These are phyloP conservation scores for Microcebus murinus DNA, from an alignment of 2,113 vertebrate genomes.

Conservation along the genomic window DNA sequence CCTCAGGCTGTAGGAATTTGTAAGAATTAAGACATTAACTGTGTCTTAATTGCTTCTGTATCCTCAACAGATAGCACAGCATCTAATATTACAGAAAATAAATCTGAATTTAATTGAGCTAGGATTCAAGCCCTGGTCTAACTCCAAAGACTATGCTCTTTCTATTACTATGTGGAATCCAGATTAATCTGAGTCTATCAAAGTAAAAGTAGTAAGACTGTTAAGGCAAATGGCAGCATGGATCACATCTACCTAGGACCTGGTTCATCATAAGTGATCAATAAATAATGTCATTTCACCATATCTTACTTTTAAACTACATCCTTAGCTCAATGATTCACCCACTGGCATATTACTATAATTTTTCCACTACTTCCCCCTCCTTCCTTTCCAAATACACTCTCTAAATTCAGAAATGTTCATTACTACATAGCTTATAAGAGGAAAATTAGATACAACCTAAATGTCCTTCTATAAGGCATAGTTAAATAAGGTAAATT, in stretches of 20 bases:
- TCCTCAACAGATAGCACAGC: neutral
- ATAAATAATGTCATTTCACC: neutral
- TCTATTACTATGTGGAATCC: neutral
- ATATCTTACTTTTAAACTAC: constrained; percentile 5
- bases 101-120: neutral
- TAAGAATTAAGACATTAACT: neutral
- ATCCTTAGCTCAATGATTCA: neutral
- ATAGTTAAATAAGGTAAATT: too few relatives aligned
- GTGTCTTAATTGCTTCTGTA: neutral
- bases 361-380: neutral
- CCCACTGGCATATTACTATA: neutral
- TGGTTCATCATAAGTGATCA: neutral
- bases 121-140: neutral
- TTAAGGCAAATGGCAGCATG: neutral
- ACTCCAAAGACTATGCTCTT: neutral
- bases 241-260: neutral
- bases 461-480: too few relatives aligned
- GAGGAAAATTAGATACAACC: too few relatives aligned
- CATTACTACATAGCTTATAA: neutral
- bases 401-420: neutral
- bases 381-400: neutral
- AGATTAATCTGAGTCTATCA: neutral
- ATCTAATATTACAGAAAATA: neutral
- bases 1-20: neutral
- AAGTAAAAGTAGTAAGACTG: neutral